These are phyloP conservation scores for Candidula unifasciata DNA, from an alignment of 2,888 invertebrate species.

Conservation along the genomic window DNA sequence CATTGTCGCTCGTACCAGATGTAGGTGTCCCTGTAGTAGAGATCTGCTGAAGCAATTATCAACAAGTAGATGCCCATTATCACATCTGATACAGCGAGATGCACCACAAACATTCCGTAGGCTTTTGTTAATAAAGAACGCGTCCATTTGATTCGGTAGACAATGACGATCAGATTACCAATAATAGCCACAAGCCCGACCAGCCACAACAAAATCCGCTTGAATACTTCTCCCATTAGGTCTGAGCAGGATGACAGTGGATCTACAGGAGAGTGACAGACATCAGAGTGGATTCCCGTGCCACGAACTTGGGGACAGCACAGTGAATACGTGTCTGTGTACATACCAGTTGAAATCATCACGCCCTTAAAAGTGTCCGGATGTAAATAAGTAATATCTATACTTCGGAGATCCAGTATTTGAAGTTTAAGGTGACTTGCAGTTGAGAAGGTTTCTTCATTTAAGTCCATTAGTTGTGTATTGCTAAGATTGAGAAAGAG, in stretches of 20 bases:
- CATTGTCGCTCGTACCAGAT: slow-evolving; percentile 15
- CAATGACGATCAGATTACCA: slow-evolving; percentile 18
- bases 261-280: slow-evolving; percentile 18
- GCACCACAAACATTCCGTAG: slow-evolving; percentile 28
- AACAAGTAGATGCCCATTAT: slow-evolving; percentile 26
- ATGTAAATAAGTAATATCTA: background rate
- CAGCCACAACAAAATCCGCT: slow-evolving; percentile 24
- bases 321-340: slow-evolving; percentile 16
- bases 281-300: background rate
- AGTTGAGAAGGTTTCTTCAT: background rate
- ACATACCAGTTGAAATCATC: background rate
- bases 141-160: slow-evolving; percentile 2
- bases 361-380: slow-evolving; percentile 21
- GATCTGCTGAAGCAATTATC: slow-evolving; percentile 20
- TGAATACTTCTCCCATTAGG: slow-evolving; percentile 1
- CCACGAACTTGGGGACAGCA: slow-evolving; percentile 32
- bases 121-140: slow-evolving; percentile 1
- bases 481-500: background rate
- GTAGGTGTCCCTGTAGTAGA: slow-evolving; percentile 4
- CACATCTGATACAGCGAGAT: slow-evolving; percentile 27
- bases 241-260: slow-evolving; percentile 19
- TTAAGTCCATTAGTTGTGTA: background rate
- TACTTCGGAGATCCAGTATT: background rate
- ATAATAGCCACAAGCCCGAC: background rate
- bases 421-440: background rate